Evolutionary conservation across 2,113 vertebrate genomes (phyloP).

Genomic region (Candoia aspera): DNA sequence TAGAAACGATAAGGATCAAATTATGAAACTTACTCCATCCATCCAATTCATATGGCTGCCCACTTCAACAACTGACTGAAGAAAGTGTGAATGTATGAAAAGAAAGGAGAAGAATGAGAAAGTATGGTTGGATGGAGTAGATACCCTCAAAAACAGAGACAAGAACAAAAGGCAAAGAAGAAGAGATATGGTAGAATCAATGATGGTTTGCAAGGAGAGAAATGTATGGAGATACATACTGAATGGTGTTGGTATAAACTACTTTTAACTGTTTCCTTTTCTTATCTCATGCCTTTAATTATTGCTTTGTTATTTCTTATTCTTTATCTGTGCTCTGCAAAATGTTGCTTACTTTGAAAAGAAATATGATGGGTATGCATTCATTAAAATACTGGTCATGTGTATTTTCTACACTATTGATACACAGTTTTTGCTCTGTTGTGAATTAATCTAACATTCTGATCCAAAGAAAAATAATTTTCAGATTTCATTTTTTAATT

Average conservation of each 20-base stretch:
- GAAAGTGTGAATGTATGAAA: neutral
- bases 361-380: neutral
- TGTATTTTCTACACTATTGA: neutral
- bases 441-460: neutral
- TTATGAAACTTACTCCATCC: neutral
- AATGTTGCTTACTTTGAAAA: neutral
- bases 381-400: neutral
- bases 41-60: neutral
- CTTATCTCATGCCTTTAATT: neutral
- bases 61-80: neutral
- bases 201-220: neutral
- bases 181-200: neutral
- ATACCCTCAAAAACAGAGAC: neutral
- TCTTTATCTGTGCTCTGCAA: neutral
- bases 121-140: neutral
- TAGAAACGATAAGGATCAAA: neutral
- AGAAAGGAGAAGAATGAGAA: neutral
- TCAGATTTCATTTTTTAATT: neutral
- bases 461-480: neutral
- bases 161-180: neutral
- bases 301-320: neutral
- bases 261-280: neutral
- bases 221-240: neutral
- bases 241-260: neutral
- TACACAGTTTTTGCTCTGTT: neutral